A percentile compares a stretch with the other conserved stretches of the same genome.
These are phyloP conservation scores for Drosophila mauritiana DNA, from an alignment of 1,140 invertebrate genomes.

Conservation along the genomic window DNA sequence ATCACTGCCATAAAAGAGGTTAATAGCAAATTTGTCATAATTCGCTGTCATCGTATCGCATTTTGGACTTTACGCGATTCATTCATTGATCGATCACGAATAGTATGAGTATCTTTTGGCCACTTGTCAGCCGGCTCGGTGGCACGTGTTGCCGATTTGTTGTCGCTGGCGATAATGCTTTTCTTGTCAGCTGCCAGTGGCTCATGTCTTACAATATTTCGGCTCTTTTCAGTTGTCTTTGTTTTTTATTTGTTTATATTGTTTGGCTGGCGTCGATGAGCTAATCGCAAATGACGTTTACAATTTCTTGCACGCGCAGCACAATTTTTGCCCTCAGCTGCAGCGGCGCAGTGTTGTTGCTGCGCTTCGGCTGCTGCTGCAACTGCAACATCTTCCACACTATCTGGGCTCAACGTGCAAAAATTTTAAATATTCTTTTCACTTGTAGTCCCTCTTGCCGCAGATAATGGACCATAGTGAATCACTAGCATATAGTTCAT, in stretches of 20 bases:
- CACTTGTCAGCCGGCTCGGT: constrained; percentile 58
- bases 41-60: constrained; percentile 30
- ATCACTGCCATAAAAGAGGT: not conserved
- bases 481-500: constrained; percentile 5
- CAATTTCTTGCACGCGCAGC: constrained; percentile 73
- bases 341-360: constrained; percentile 31
- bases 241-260: constrained; percentile 28
- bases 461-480: constrained; percentile 23
- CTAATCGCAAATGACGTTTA: constrained; percentile 72
- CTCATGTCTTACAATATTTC: constrained; percentile 50
- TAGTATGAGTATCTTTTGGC: constrained; percentile 67
- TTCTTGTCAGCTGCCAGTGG: constrained; percentile 17
- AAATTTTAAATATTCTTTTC: constrained; percentile 53
- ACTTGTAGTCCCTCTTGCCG: constrained; percentile 20
- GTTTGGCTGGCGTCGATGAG: constrained; percentile 66
- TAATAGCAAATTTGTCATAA: constrained; percentile 14
- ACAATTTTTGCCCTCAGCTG: constrained; percentile 68
- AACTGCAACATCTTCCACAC: constrained; percentile 22
- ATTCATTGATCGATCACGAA: constrained; percentile 81
- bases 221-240: constrained; percentile 32
- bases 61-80: constrained; percentile 61
- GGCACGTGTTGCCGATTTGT: constrained; percentile 75
- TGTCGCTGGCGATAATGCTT: constrained; percentile 44
- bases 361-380: not conserved
- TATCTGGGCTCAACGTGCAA: constrained; percentile 64